These are phyloP conservation scores for Scaeva pyrastri DNA, from an alignment of 2,888 invertebrate species.

Conservation along the genomic window DNA sequence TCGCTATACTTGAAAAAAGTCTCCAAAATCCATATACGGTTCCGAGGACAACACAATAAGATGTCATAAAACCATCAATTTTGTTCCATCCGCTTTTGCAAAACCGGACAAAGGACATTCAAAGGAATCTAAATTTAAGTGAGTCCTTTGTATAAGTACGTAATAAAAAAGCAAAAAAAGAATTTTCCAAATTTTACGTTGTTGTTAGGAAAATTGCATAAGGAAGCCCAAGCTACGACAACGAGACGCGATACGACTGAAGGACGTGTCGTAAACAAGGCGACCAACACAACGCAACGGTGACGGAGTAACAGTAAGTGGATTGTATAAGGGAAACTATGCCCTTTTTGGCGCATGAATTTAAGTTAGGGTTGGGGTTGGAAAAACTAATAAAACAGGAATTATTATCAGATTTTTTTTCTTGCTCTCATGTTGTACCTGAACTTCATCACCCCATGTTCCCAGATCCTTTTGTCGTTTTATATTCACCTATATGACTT, in stretches of 20 bases:
- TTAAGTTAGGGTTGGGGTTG: slow-evolving; percentile 54
- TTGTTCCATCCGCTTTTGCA: slow-evolving; percentile 53
- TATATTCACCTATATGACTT: slow-evolving; percentile 75
- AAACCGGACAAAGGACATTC: slow-evolving; percentile 73
- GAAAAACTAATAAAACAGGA: slow-evolving; percentile 73
- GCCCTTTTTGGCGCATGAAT: slow-evolving; percentile 14
- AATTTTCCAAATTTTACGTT: slow-evolving; percentile 60
- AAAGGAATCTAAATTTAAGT: slow-evolving; percentile 60
- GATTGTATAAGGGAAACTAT: neutral
- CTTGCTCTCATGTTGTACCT: slow-evolving; percentile 41
- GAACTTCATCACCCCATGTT: slow-evolving; percentile 70
- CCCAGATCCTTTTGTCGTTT: slow-evolving; percentile 7
- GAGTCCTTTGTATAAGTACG: slow-evolving; percentile 62
- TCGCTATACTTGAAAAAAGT: neutral
- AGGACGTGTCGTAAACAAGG: slow-evolving; percentile 20
- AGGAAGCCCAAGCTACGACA: neutral
- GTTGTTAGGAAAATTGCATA: slow-evolving; percentile 53
- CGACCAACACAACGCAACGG: neutral
- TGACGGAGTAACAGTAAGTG: slow-evolving; percentile 5
- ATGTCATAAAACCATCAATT: slow-evolving; percentile 70
- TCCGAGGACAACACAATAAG: slow-evolving; percentile 58
- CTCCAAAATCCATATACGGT: slow-evolving; percentile 4
- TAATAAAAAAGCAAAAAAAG: slow-evolving; percentile 47
- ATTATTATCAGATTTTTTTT: slow-evolving; percentile 71
- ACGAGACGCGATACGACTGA: too few species aligned